Conservation (phyloP, 2,113 vertebrate genomes). For the Centropristis striata region DNA sequence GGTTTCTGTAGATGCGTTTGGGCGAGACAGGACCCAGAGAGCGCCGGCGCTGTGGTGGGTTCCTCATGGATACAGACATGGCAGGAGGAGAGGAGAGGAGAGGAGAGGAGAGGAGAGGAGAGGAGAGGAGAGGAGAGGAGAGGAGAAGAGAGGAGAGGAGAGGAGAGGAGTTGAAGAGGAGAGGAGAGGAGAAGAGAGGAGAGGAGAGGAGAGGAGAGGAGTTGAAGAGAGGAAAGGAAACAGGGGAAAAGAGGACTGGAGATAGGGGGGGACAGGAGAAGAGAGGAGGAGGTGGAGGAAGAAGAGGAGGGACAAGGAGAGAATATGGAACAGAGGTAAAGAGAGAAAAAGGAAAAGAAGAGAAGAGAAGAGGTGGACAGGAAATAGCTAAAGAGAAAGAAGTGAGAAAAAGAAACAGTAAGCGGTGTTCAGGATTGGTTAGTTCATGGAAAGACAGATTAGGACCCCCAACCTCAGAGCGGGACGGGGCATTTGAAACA, state of each 20-base stretch:
- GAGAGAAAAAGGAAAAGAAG: not conserved
- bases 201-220: not conserved
- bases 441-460: slow-evolving; percentile 28
- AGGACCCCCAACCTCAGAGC: not conserved
- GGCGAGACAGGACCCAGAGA: slow-evolving; percentile 83
- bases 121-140: not conserved
- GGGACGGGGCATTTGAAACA: not conserved
- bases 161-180: not conserved
- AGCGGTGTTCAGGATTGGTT: slow-evolving; percentile 5
- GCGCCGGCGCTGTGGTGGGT: slow-evolving; percentile 78
- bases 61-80: slow-evolving; percentile 76
- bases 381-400: not conserved
- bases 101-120: not conserved
- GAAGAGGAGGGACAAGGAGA: slow-evolving; percentile 8
- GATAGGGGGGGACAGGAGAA: not conserved
- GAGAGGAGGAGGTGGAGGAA: too few relatives aligned
- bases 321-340: slow-evolving; percentile 7
- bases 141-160: not conserved
- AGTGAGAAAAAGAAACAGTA: not conserved
- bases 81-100: slow-evolving; percentile 18
- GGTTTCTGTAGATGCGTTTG: slow-evolving; percentile 86
- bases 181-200: not conserved
- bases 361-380: not conserved
- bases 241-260: too few relatives aligned
- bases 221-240: not conserved